Base-by-base conservation (phyloP, 1,140 invertebrate species). In the Berghia stephanieae region DNA sequence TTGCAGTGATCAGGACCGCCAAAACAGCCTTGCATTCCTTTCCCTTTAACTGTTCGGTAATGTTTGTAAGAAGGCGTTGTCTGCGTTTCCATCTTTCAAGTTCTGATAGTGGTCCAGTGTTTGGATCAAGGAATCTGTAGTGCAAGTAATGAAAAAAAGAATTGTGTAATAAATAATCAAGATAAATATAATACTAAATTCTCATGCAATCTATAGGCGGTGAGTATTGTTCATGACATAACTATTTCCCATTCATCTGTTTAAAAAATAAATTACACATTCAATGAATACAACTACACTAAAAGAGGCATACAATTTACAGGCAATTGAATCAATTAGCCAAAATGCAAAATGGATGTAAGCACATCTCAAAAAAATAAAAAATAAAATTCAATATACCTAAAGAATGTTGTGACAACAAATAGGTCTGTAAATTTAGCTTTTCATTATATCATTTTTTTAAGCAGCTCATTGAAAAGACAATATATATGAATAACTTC, bases 11-110 rank as follows among this genome's bases (percentile, higher is more conserved):
- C 34, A 90, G 84, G 27, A 86, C 86, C 70, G 87, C 87, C 70
- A 89, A 89, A 13, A 90, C 88, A 44, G 85, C 84, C 79, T 90
- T 90, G 69, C 89, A 89, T 78, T 89, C 88, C 79, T 89, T 89
- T 16, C 86, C 83, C 77, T 90, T 90, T 24, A 90, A 80, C 77
- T 90, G 88, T 78, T 89, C 88, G 55, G 87, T 88, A 60, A 90
- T 85, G 74, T 81, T 87, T 10, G 83, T 87, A 55, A 90, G 73
- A 24, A 89, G 79, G 21, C 87, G 72, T 71, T 89, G 86, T 38
- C 87, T 80, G 52, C 88, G 74, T 24, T 83, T 79, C 88, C 89
- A 90, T 72, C 87, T 69, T 31, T 90, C 88, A 16, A 90, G 67
- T 79, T 90, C 89, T 2, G 87, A 87, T 72, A 89, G 66, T 8